Percentiles rank a stretch among this genome's conserved stretches.
Conservation (phyloP, 1,140 invertebrate species). For the Prorops nasuta region DNA sequence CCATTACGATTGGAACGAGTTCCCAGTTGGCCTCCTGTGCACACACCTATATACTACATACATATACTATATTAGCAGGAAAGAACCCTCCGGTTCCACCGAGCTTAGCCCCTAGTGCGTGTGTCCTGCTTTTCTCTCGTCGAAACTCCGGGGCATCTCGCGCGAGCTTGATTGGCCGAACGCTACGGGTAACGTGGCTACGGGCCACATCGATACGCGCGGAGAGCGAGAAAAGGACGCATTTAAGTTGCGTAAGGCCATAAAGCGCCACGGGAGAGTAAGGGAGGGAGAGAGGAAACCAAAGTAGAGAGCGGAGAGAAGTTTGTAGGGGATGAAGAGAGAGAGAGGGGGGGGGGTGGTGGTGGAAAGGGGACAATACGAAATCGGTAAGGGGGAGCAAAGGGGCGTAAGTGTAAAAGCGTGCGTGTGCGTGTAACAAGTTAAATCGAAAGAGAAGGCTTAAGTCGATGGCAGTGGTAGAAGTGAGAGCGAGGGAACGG, state of each 20-base stretch:
- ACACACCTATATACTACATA: too few species aligned
- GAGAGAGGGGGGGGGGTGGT: neutral
- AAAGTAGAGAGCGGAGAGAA: neutral
- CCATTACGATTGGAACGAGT: too few species aligned
- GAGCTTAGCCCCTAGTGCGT: too few species aligned
- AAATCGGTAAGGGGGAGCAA: neutral
- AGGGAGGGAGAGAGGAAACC: slow-evolving; percentile 5
- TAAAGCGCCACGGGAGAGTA: neutral
- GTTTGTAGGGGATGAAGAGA: neutral
- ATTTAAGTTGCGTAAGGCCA: neutral
- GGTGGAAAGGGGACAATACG: neutral
- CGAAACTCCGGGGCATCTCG: slow-evolving; percentile 18
- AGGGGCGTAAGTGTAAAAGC: neutral
- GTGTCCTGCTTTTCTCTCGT: slow-evolving; percentile 24
- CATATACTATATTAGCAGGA: too few species aligned
- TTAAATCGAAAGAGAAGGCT: neutral
- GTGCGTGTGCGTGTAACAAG: neutral
- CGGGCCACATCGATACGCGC: slow-evolving; percentile 30
- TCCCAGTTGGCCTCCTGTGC: too few species aligned
- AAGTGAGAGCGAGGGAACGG: neutral
- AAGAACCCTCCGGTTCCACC: too few species aligned
- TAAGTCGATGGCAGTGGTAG: neutral
- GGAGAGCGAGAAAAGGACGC: slow-evolving; percentile 7
- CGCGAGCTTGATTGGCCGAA: slow-evolving; percentile 38
- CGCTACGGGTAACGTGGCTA: too few species aligned